phyloP scores from a whole-genome alignment of 2,113 vertebrate genomes.

The Dasyprocta punctata region DNA sequence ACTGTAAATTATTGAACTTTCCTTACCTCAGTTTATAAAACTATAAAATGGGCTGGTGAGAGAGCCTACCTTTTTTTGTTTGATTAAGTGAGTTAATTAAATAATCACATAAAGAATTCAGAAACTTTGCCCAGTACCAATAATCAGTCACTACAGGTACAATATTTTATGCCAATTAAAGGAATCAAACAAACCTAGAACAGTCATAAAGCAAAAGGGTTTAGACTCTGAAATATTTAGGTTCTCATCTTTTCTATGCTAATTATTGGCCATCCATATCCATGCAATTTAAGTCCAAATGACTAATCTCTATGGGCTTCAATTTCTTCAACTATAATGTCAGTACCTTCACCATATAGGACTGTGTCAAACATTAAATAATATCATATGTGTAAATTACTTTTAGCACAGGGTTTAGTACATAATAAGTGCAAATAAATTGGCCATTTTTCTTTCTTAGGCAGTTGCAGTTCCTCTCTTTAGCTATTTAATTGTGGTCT shows the following conservation, averaged over 20 bases:
- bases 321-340: conserved; percentile 51
- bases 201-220: not conserved
- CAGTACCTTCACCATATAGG: not conserved
- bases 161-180: not conserved
- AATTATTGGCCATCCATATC: not conserved
- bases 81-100: not conserved
- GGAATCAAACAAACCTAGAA: not conserved
- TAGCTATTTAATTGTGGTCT: not conserved
- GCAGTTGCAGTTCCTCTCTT: not conserved
- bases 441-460: conserved; percentile 16
- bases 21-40: conserved; percentile 40
- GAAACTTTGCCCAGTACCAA: not conserved
- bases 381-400: not conserved
- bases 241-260: conserved; percentile 25
- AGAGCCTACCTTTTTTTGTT: not conserved
- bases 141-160: not conserved
- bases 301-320: not conserved
- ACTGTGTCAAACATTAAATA: conserved; percentile 33
- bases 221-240: not conserved
- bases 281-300: not conserved
- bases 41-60: not conserved
- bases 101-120: not conserved
- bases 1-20: not conserved
- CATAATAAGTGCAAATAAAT: conserved; percentile 24
- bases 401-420: not conserved